These are phyloP conservation scores for Zeus faber DNA, from an alignment of 2,113 vertebrate species.

Conservation along the genomic window DNA sequence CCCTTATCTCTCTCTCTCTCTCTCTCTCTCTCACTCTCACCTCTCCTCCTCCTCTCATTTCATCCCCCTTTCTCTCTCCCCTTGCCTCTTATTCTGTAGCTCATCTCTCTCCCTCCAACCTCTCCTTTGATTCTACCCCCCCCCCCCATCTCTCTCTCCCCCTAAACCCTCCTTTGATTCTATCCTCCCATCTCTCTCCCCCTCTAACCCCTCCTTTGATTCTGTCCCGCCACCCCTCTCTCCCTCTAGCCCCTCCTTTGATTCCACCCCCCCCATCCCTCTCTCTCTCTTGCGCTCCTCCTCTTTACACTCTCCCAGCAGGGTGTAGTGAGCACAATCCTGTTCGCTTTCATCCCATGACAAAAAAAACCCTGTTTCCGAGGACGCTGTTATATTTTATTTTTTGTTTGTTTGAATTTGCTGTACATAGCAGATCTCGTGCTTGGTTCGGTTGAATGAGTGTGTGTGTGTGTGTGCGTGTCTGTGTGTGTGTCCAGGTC, in stretches of 20 bases:
- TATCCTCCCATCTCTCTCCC: constrained; percentile 16
- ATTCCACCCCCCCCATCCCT: not conserved
- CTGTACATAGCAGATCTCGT: too few species aligned
- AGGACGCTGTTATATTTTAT: constrained; percentile 2
- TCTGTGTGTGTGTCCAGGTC: constrained; percentile 22
- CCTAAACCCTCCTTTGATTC: not conserved
- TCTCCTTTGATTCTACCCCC: constrained; percentile 53
- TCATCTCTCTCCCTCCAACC: not conserved
- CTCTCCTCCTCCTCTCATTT: constrained; percentile 57
- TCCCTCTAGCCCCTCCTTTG: not conserved
- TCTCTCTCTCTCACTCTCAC: constrained; percentile 64
- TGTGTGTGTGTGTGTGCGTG: not conserved
- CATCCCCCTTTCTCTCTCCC: not conserved
- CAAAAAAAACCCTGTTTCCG: constrained; percentile 18
- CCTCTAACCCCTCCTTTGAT: too few species aligned
- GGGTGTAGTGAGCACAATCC: constrained; percentile 59
- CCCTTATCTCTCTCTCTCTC: not conserved
- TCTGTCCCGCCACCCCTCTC: not conserved
- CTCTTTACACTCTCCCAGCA: constrained; percentile 12
- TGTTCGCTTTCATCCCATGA: constrained; percentile 49
- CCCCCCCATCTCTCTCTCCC: constrained; percentile 18
- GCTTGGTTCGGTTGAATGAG: too few species aligned
- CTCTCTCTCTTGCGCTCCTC: constrained; percentile 12
- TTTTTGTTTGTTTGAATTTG: not conserved
- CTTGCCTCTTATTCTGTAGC: too few species aligned